Base-by-base conservation (phyloP, 2,797 vertebrate species). In the Pitangus sulphuratus region DNA sequence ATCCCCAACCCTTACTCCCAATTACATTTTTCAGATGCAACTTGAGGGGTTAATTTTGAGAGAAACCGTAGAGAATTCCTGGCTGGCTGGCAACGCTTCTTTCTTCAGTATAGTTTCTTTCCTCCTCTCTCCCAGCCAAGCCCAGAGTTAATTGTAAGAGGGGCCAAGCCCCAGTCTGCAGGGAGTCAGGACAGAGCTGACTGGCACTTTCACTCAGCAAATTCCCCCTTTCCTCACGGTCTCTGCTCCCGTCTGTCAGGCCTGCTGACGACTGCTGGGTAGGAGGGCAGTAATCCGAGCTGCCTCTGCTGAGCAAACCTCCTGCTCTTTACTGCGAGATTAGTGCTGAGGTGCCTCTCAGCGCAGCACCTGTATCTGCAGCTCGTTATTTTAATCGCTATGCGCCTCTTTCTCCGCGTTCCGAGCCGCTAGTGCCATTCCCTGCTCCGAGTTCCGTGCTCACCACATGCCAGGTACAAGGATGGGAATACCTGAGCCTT, bases 251-350 rank as follows among this genome's bases (percentile, higher is more conserved):
- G 98, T 97, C 97, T 88, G 84, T 96, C 96, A 86, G 93, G 76
- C 94, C 37, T 44, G 93, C 95, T 92, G 87, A 96, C 75, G 97
- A 98, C 98, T 98, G 98, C 98, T 90, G 91, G 94, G 97, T 89
- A 94, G 97, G 95, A 98, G 92, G 96, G 97, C 97, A 93, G 98
- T 98, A 98, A 98, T 98, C 96, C 74, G 97, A 98, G 97, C 98
- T 94, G 97, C 94, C 94, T 97, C 93, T 81, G 93, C 94, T 65
- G 90, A 79, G 92, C 76, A 70, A 96, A 83, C 92, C 93, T 91
- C 95, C 76, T 56, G 80, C 81, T 61, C 45, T 75, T 61, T 26
- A 9, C 95, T 74, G 93, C 61, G 69, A 62, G 92, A 16, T 97
- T 48, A 19, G 91, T 9, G 44, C 92, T 4, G 90, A 95, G 97